Conservation (phyloP, 1,140 invertebrate genomes). For the Chrysoperla carnea region DNA sequence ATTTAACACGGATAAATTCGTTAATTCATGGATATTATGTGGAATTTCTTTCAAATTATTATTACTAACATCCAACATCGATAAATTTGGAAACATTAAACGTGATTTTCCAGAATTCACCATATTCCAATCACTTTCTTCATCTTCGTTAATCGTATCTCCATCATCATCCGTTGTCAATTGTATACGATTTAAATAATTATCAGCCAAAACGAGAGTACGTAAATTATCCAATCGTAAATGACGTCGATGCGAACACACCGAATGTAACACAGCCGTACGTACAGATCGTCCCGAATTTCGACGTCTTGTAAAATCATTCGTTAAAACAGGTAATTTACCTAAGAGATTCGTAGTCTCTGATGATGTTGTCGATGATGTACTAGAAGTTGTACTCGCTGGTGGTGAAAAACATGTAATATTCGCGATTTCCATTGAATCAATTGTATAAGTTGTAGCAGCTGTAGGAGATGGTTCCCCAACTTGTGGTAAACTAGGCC, state of each 20-base stretch:
- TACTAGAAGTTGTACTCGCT: slow-evolving; percentile 4
- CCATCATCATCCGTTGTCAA: slow-evolving; percentile 56
- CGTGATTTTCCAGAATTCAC: slow-evolving; percentile 34
- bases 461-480: slow-evolving; percentile 13
- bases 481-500: slow-evolving; percentile 65
- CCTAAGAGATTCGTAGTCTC: slow-evolving; percentile 5
- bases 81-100: slow-evolving; percentile 83
- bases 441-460: slow-evolving; percentile 20
- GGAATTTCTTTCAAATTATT: slow-evolving; percentile 73
- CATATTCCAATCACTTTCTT: slow-evolving; percentile 33
- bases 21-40: slow-evolving; percentile 65
- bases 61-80: slow-evolving; percentile 86
- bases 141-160: slow-evolving; percentile 25
- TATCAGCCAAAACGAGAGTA: slow-evolving; percentile 73
- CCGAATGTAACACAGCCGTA: slow-evolving; percentile 54
- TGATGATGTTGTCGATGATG: no score
- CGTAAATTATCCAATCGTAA: slow-evolving; percentile 59
- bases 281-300: slow-evolving; percentile 38
- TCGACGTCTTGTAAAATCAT: slow-evolving; percentile 11
- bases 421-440: slow-evolving; percentile 37
- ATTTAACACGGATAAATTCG: slow-evolving; percentile 84
- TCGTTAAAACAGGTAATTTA: slow-evolving; percentile 21
- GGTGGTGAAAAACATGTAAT: slow-evolving; percentile 36
- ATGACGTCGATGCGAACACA: slow-evolving; percentile 71
- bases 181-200: slow-evolving; percentile 59